These are phyloP conservation scores for Corella eumyota DNA, from an alignment of 23 tunicate species.

Conservation along the genomic window DNA sequence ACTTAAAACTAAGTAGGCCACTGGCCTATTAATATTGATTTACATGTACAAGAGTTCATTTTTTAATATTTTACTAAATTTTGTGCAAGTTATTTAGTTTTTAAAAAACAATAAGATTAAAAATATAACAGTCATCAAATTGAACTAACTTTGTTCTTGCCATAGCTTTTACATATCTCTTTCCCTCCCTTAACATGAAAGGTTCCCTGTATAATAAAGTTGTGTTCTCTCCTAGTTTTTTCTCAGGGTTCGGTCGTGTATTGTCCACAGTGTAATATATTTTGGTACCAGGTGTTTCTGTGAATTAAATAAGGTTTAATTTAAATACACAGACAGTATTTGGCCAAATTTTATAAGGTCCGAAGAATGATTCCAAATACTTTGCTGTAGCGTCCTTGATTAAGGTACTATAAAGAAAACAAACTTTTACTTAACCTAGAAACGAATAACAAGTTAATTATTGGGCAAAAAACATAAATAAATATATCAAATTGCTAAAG, in stretches of 20 bases:
- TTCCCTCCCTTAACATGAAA: conserved; percentile 87
- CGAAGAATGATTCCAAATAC: not conserved
- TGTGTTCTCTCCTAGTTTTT: conserved; percentile 83
- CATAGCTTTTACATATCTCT: conserved; percentile 76
- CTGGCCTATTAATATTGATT: too few relatives aligned
- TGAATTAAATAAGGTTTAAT: too few relatives aligned
- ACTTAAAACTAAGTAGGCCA: too few relatives aligned
- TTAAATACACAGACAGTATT: not conserved
- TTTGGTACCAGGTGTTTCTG: conserved; percentile 62
- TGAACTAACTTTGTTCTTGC: conserved; percentile 54
- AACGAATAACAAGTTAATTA: too few relatives aligned
- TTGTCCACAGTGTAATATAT: conserved; percentile 91
- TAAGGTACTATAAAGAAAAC: not conserved
- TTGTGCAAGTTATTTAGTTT: too few relatives aligned
- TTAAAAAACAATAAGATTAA: too few relatives aligned
- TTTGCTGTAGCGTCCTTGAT: too few relatives aligned
- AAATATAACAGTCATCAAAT: too few relatives aligned
- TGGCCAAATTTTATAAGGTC: not conserved
- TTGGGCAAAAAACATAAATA: too few relatives aligned
- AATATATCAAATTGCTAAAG: too few relatives aligned
- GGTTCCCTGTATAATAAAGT: conserved; percentile 82
- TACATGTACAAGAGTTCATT: too few relatives aligned
- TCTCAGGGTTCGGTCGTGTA: conserved; percentile 73
- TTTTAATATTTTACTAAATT: too few relatives aligned
- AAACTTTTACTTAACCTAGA: not conserved